Conservation (phyloP, 2,113 vertebrate species). For the Apteryx owenii region DNA sequence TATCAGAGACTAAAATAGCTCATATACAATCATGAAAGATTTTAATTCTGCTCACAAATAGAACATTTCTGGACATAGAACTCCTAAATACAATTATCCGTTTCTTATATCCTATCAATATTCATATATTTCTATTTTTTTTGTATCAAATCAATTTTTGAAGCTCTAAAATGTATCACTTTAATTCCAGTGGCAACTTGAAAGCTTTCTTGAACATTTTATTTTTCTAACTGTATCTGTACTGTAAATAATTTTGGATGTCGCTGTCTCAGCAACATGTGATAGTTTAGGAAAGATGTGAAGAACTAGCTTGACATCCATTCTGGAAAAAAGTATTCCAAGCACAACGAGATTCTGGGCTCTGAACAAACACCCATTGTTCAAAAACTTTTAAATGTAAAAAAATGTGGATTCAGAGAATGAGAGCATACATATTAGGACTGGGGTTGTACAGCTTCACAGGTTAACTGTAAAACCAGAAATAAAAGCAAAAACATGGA, state of each 20-base stretch:
- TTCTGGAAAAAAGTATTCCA: not conserved
- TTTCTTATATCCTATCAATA: not conserved
- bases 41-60: not conserved
- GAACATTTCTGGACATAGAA: not conserved
- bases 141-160: not conserved
- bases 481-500: slow-evolving; percentile 18
- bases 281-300: not conserved
- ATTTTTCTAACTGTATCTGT: not conserved
- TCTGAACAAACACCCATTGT: not conserved
- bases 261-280: not conserved
- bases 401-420: not conserved
- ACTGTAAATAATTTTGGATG: not conserved
- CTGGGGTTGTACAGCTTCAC: not conserved
- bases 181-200: not conserved
- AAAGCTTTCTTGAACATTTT: not conserved
- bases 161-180: not conserved
- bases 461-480: slow-evolving; percentile 5
- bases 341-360: not conserved
- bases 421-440: not conserved
- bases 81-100: not conserved
- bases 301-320: not conserved
- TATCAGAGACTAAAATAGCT: not conserved
- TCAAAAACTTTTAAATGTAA: not conserved
- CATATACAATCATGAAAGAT: not conserved
- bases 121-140: not conserved